Evolutionary conservation across 2,888 invertebrate genomes (phyloP), one percentile per base, ranked within the genome.

Genomic region (Dryadula phaetusa): DNA sequence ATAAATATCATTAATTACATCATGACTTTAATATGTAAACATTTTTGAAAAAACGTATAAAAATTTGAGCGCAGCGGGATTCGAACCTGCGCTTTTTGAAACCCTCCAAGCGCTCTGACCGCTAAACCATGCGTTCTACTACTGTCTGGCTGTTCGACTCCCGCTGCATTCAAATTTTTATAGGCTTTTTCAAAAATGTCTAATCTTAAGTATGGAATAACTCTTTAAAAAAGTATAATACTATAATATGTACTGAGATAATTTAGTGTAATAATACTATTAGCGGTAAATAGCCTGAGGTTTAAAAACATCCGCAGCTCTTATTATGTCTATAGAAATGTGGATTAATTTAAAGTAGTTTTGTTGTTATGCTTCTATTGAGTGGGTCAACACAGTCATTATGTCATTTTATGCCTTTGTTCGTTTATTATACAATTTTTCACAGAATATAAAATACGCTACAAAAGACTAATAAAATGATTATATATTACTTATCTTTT

Each of bases 261-360:
- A 56, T 22, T 56, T 3, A 22, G 20, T 37, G n/a, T 56, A 56
- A 56, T 56, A 56, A 40, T 56, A 20, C 56, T 40, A 40, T 56
- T 40, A 40, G 22, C 2, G 5, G 2, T 16, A 16, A 22, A 37
- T 10, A 56, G 22, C 16, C 10, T 40, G 25, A n/a, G 40, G 10
- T 10, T 40, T 22, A 16, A 56, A 40, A 25, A 56, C 56, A 56
- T 56, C 25, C 56, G 40, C n/a, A n/a, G 3, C 22, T 7, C 22
- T 25, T 20, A 25, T 56, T 56, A 56, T 40, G 8, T 56, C 22
- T 56, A 56, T 22, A 22, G 40, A 40, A 16, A 40, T n/a, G 25
- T 20, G 22, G 40, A 10, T 22, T 56, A 56, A 40, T 40, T 56
- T 40, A n/a, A 40, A 56, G 40, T 25, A 56, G 22, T 56, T 56